phyloP scores from a whole-genome alignment of 2,888 invertebrate genomes.

The Hofmannophila pseudospretella region DNA sequence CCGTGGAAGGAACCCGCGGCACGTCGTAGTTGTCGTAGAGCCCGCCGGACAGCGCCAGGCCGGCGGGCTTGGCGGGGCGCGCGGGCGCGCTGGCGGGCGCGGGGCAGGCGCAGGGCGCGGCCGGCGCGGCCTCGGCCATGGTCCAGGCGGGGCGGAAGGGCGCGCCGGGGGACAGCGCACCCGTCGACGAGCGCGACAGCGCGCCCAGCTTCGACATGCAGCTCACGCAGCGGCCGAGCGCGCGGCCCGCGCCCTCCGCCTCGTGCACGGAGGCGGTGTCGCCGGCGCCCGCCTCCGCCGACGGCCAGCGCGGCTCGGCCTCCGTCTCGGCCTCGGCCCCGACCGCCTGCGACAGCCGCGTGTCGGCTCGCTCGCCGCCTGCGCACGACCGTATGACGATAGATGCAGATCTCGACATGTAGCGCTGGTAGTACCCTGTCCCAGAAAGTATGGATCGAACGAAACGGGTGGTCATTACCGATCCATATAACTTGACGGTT shows the following conservation, averaged over 20 bases:
- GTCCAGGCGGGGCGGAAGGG: conserved; percentile 78
- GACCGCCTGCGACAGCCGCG: not conserved
- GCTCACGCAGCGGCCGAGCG: conserved; percentile 82
- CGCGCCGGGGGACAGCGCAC: conserved; percentile 70
- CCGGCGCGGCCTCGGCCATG: conserved; percentile 35
- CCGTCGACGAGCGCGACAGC: conserved; percentile 82
- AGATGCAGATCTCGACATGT: too few relatives aligned
- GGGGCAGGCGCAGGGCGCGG: conserved; percentile 1
- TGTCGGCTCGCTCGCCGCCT: conserved; percentile 56
- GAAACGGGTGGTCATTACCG: too few relatives aligned
- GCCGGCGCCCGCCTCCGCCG: conserved; percentile 30
- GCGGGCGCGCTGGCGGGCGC: conserved; percentile 3
- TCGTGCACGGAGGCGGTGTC: conserved; percentile 43
- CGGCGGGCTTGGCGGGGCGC: not conserved
- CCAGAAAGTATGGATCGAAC: too few relatives aligned
- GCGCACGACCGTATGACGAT: conserved; percentile 1
- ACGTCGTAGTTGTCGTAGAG: conserved; percentile 89
- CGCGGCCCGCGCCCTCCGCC: conserved; percentile 33
- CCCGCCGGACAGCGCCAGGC: conserved; percentile 21
- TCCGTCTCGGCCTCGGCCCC: conserved; percentile 27
- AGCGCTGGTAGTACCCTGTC: too few relatives aligned
- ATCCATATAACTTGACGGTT: too few relatives aligned
- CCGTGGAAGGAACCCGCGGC: conserved; percentile 79
- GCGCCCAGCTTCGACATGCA: conserved; percentile 89
- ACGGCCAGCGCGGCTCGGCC: conserved; percentile 19